These are phyloP conservation scores for Rhamnusium bicolor DNA, from an alignment of 2,888 invertebrate genomes.

Conservation along the genomic window DNA sequence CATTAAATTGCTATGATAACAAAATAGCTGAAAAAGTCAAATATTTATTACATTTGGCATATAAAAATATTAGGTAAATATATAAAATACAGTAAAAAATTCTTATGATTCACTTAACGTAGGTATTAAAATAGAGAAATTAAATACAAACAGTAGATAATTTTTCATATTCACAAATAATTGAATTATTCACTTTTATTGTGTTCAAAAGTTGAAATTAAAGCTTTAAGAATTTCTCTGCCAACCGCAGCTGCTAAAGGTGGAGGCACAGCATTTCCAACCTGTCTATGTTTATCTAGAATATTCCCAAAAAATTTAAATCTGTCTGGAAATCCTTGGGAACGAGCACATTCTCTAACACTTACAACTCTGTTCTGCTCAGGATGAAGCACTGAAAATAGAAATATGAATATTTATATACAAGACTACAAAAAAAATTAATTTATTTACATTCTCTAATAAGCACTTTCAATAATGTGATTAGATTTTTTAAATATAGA, in stretches of 20 bases:
- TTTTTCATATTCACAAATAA: not conserved
- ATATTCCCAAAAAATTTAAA: slow-evolving; percentile 84
- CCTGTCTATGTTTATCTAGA: slow-evolving; percentile 86
- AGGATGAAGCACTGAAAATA: slow-evolving; percentile 81
- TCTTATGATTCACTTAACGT: too few relatives aligned
- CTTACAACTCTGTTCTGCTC: slow-evolving; percentile 87
- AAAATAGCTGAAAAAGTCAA: too few relatives aligned
- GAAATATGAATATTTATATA: too few relatives aligned
- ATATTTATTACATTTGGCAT: not conserved
- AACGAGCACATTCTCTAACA: slow-evolving; percentile 89
- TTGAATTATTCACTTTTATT: not conserved
- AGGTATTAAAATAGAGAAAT: not conserved
- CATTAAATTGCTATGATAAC: too few relatives aligned
- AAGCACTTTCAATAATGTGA: too few relatives aligned
- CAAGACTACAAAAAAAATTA: too few relatives aligned
- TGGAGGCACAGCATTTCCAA: slow-evolving; percentile 92
- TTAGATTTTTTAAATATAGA: too few relatives aligned
- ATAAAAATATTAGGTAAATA: not conserved
- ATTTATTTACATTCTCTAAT: too few relatives aligned
- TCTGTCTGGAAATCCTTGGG: slow-evolving; percentile 87
- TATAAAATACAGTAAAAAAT: not conserved
- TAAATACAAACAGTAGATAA: not conserved
- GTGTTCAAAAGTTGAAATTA: slow-evolving; percentile 16
- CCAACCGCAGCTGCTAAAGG: slow-evolving; percentile 86
- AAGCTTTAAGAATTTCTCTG: slow-evolving; percentile 78